Percentiles rank a stretch among this genome's conserved stretches.
Evolutionary conservation across 2,113 vertebrate species (phyloP).

Genomic region (Lasiurus cinereus): DNA sequence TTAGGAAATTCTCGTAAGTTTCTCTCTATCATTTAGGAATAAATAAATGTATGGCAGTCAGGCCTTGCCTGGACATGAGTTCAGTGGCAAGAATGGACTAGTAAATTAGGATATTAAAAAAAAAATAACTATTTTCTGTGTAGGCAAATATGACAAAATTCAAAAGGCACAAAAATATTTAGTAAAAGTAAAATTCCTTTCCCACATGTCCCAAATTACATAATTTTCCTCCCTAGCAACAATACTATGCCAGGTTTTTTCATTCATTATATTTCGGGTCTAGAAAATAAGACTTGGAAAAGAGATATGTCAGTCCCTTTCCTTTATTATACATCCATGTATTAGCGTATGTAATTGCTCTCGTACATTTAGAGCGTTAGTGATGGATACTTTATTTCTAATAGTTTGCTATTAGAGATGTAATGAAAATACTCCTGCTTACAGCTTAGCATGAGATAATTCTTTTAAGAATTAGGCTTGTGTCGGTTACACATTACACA

Average conservation of each 20-base stretch:
- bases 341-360: neutral
- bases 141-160: neutral
- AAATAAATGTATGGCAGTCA: neutral
- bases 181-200: neutral
- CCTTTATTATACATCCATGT: neutral
- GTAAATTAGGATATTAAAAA: neutral
- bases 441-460: neutral
- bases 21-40: neutral
- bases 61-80: accelerated
- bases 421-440: neutral
- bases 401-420: neutral
- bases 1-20: neutral
- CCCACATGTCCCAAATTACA: neutral
- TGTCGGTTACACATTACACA: neutral
- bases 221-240: neutral
- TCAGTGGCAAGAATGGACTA: neutral
- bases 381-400: neutral
- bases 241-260: neutral
- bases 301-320: neutral
- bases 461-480: neutral
- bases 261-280: neutral
- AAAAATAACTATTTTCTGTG: neutral
- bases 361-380: neutral
- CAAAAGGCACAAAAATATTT: neutral
- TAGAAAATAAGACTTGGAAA: neutral